Evolutionary conservation across 2,797 vertebrate species (phyloP), one percentile per base, ranked within the genome.

Genomic region (Ptychadena robeensis): DNA sequence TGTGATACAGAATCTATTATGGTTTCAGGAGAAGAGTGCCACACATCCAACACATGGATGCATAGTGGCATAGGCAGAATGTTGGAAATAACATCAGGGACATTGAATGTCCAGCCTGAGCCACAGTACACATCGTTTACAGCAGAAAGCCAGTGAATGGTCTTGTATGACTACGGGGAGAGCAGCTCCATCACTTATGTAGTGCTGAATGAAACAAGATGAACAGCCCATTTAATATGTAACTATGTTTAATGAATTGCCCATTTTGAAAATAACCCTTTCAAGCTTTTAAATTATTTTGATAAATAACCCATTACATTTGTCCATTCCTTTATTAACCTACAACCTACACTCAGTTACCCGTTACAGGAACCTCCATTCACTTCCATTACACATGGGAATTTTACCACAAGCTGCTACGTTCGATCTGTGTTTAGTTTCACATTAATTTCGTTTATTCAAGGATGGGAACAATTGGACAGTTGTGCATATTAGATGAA

Each of bases 281-380:
- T n/a, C 66, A 35, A 10, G 34, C 22, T n/a, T 25, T 25, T 9
- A 11, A 37, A 35, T 68, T 22, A 37, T 68, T 37, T 68, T 68
- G 59, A 61, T 61, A 68, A 68, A 68, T 68, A 68, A 25, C 66
- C 34, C 32, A 35, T 35, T 68, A 68, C 34, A 68, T 35, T 35
- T 68, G 66, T 37, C 32, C 22, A 11, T 22, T 35, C 10, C 32
- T 37, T 18, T 37, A 68, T 68, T 37, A 68, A 68, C 66, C 66
- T 68, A 68, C 32, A 25, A 68, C 66, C 66, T 68, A 37, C 2
- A 35, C 22, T 25, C 22, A 68, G 32, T 37, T 37, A 35, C 34
- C 34, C 15, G 25, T 25, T 68, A n/a, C 37, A 68, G 34, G 9
- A 37, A 37, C 10, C 32, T 68, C 66, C 18, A 68, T 68, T 68